Evolutionary conservation across 2,113 vertebrate genomes (phyloP).

Genomic region (Ammodytes marinus): DNA sequence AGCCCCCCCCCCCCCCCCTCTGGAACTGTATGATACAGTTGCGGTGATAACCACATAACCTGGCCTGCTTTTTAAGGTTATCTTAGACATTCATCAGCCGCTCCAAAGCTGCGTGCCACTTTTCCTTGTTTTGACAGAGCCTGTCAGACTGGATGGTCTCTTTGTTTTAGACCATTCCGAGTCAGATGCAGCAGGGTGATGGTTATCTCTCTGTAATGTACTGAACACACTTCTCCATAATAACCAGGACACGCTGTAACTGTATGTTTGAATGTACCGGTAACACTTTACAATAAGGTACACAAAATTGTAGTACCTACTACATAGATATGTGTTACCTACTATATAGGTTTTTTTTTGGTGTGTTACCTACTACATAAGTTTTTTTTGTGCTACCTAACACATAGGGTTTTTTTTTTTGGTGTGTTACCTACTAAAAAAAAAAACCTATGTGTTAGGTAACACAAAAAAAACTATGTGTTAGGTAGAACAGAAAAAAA

Average conservation of each 20-base stretch:
- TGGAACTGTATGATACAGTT: conserved; percentile 32
- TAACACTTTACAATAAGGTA: no score
- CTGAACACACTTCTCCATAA: conserved; percentile 18
- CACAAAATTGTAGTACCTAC: no score
- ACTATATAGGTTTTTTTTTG: no score
- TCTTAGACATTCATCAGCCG: conserved; percentile 59
- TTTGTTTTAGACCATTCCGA: conserved; percentile 68
- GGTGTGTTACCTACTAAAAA: no score
- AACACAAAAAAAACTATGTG: no score
- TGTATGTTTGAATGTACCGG: background rate
- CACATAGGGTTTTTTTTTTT: no score
- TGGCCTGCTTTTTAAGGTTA: conserved; percentile 66
- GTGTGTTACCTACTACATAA: no score
- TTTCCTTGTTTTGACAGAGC: conserved; percentile 76
- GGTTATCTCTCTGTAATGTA: conserved; percentile 27
- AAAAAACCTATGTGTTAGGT: no score
- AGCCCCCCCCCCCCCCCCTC: conserved; percentile 36
- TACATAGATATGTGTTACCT: no score
- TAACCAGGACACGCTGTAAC: conserved; percentile 2
- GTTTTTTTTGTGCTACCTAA: no score
- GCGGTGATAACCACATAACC: conserved; percentile 43
- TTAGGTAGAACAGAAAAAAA: no score
- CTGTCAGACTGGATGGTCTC: conserved; percentile 30
- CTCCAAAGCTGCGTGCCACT: conserved; percentile 31
- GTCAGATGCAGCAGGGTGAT: conserved; percentile 41